Evolutionary conservation across 1,140 invertebrate species (phyloP).

Genomic region (Orussus abietinus): DNA sequence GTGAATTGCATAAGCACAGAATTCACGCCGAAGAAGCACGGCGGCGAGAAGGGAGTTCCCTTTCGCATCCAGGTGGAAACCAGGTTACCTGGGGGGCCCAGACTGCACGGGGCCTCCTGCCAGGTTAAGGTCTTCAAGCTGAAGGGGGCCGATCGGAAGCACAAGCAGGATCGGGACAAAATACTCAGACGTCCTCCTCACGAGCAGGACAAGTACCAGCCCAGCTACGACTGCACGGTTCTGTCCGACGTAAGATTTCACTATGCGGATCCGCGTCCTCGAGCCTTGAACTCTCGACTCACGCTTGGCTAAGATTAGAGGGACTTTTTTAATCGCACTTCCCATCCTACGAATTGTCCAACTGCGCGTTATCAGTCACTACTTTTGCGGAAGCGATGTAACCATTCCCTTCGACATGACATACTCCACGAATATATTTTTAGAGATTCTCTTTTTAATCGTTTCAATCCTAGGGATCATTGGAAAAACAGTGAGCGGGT

Average conservation of each 20-base stretch:
- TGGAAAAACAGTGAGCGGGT: no score
- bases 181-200: conserved; percentile 79
- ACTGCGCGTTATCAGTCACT: no score
- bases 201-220: conserved; percentile 93
- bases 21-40: conserved; percentile 97
- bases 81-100: conserved; percentile 38
- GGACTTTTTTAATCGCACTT: no score
- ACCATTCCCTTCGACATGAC: no score
- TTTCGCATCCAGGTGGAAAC: conserved; percentile 94
- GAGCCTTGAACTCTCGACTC: not conserved
- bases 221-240: conserved; percentile 92
- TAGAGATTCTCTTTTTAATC: no score
- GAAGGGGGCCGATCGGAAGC: conserved; percentile 95
- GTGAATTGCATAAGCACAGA: conserved; percentile 97
- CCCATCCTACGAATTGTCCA: no score
- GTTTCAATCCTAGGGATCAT: no score
- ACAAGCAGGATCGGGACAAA: conserved; percentile 95
- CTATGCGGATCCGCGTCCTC: not conserved
- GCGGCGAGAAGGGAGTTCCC: conserved; percentile 95
- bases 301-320: no score
- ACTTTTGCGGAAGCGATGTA: no score
- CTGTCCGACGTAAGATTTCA: conserved; percentile 71
- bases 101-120: conserved; percentile 88
- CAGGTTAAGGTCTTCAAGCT: conserved; percentile 92
- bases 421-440: no score